These are phyloP conservation scores for Drosophila sp. DNA, from an alignment of 1,140 invertebrate species.

Conservation along the genomic window DNA sequence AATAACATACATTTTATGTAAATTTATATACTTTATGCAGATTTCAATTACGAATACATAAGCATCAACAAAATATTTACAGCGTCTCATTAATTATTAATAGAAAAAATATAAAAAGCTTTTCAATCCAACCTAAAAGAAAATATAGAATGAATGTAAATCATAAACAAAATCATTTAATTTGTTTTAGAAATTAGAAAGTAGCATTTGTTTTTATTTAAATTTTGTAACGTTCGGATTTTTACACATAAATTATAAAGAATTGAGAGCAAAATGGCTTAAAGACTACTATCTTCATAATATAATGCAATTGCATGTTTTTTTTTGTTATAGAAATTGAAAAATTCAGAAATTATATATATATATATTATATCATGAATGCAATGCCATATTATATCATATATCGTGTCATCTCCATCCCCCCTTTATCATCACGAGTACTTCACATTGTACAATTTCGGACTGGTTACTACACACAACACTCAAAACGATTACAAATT, in stretches of 20 bases:
- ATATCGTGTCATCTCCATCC: not conserved
- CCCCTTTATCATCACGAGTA: conserved; percentile 17
- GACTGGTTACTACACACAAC: conserved; percentile 47
- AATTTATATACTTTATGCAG: conserved; percentile 30
- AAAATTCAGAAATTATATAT: conserved; percentile 7
- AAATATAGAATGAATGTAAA: conserved; percentile 6
- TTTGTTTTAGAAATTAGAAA: conserved; percentile 70
- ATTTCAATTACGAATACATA: conserved; percentile 27
- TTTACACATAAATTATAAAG: conserved; percentile 74
- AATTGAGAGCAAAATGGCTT: conserved; percentile 77
- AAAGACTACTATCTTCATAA: conserved; percentile 64
- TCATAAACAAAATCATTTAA: not conserved
- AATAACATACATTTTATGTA: conserved; percentile 37
- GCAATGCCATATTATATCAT: conserved; percentile 40
- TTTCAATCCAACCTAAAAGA: not conserved
- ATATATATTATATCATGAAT: conserved; percentile 27
- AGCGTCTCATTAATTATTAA: conserved; percentile 18
- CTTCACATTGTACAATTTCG: conserved; percentile 56
- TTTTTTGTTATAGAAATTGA: conserved; percentile 29
- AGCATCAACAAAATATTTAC: conserved; percentile 72
- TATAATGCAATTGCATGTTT: conserved; percentile 34
- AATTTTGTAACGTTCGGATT: conserved; percentile 67
- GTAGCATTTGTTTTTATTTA: conserved; percentile 61
- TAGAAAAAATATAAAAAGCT: conserved; percentile 7
- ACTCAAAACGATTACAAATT: conserved; percentile 54